phyloP scores from a whole-genome alignment of 2,888 invertebrate species.

The Galerucella calmariensis region DNA sequence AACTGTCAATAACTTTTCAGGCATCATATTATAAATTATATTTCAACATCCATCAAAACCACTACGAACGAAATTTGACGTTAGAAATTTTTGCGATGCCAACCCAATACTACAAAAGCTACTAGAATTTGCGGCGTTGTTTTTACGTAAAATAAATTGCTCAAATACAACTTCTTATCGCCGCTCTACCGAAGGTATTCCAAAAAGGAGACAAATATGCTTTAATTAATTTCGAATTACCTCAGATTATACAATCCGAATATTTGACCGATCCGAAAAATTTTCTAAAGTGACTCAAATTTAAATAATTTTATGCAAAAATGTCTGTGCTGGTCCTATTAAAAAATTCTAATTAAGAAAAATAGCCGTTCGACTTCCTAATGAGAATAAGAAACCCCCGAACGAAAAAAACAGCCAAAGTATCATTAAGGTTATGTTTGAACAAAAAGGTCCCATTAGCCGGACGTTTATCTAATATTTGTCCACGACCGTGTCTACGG shows the following conservation, averaged over 20 bases:
- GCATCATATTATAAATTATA: too few relatives aligned
- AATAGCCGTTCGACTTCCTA: constrained; percentile 39
- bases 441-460: constrained; percentile 64
- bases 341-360: constrained; percentile 40
- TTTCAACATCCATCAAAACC: too few relatives aligned
- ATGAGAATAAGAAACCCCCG: constrained; percentile 35
- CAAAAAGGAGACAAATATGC: constrained; percentile 20
- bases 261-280: constrained; percentile 27
- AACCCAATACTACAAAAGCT: too few relatives aligned
- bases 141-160: neutral
- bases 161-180: neutral
- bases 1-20: too few relatives aligned
- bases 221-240: constrained; percentile 24
- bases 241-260: constrained; percentile 6
- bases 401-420: constrained; percentile 53
- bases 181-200: neutral
- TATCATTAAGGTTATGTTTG: constrained; percentile 63
- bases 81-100: too few relatives aligned
- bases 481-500: constrained; percentile 63
- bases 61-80: too few relatives aligned
- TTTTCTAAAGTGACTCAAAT: constrained; percentile 31
- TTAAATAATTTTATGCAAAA: constrained; percentile 41
- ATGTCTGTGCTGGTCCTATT: constrained; percentile 28
- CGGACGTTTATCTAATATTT: constrained; percentile 65
- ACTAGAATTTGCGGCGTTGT: too few relatives aligned